Conservation (phyloP, 2,113 vertebrate genomes). For the Anas platyrhynchos region DNA sequence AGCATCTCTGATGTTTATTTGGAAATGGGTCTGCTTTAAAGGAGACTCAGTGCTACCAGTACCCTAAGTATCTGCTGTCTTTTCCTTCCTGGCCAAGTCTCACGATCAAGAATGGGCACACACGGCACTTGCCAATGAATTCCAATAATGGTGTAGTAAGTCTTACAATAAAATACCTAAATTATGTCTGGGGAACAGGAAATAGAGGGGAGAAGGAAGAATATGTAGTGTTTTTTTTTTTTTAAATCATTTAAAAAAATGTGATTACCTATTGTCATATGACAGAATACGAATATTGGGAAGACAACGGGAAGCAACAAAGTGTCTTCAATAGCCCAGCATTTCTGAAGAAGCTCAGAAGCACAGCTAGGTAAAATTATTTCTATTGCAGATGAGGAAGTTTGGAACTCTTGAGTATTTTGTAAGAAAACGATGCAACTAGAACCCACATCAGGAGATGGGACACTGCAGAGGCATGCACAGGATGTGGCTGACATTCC, state of each 20-base stretch:
- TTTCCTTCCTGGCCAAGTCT: neutral
- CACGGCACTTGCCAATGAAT: neutral
- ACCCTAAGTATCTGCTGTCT: neutral
- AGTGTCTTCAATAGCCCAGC: neutral
- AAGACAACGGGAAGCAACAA: neutral
- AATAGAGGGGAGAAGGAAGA: neutral
- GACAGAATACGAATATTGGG: neutral
- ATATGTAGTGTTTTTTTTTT: neutral
- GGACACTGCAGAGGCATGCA: neutral
- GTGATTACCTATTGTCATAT: neutral
- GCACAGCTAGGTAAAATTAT: neutral
- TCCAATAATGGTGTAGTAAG: neutral
- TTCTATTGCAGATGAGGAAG: neutral
- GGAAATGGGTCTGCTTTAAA: neutral
- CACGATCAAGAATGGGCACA: neutral
- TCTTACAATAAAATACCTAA: neutral
- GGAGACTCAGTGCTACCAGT: neutral
- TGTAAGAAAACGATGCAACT: neutral
- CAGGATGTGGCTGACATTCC: neutral
- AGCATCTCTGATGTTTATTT: neutral
- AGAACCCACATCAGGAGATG: neutral
- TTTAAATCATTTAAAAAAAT: neutral
- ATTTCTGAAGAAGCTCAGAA: neutral
- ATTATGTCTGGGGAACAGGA: neutral
- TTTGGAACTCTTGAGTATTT: neutral